These are phyloP conservation scores for Pseudolaguvia tuberculata DNA, from an alignment of 2,113 vertebrate genomes.

Conservation along the genomic window DNA sequence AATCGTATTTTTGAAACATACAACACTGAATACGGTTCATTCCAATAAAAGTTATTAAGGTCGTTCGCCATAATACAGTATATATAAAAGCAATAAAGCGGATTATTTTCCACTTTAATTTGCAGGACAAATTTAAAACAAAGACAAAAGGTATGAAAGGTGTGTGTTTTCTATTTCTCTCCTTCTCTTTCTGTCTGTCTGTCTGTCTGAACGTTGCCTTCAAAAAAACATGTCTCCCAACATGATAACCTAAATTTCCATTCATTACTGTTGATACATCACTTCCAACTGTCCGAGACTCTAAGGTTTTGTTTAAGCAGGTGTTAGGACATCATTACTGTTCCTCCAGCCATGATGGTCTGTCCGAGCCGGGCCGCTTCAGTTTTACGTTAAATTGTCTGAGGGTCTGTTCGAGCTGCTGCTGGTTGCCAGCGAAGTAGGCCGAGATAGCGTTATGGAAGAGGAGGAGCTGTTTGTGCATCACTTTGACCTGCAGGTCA, in stretches of 20 bases:
- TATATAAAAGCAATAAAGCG: slow-evolving; percentile 6
- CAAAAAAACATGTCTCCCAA: slow-evolving; percentile 12
- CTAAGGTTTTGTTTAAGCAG: background rate
- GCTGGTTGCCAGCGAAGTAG: slow-evolving; percentile 97
- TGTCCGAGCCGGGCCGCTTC: slow-evolving; percentile 82
- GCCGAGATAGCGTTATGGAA: slow-evolving; percentile 96
- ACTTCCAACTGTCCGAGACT: slow-evolving; percentile 4
- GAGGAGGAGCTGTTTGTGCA: slow-evolving; percentile 97
- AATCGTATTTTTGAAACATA: background rate
- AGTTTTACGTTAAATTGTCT: slow-evolving; percentile 94
- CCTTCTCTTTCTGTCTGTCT: no score
- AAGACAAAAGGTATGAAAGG: background rate
- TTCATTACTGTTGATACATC: background rate
- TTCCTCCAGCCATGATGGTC: slow-evolving; percentile 97
- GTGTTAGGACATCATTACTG: slow-evolving; percentile 67
- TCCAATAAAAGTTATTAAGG: slow-evolving; percentile 13
- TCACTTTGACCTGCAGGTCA: slow-evolving; percentile 85
- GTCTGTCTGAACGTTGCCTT: background rate
- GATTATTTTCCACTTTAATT: slow-evolving; percentile 18
- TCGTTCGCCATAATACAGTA: background rate
- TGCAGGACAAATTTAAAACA: slow-evolving; percentile 17
- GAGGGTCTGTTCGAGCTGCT: slow-evolving; percentile 93
- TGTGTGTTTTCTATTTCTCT: background rate
- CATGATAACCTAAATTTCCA: slow-evolving; percentile 8
- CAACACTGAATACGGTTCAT: background rate